Evolutionary conservation across 2,888 invertebrate species (phyloP), one percentile per base, ranked within the genome.

Genomic region (Rotaria magnacalcarata): DNA sequence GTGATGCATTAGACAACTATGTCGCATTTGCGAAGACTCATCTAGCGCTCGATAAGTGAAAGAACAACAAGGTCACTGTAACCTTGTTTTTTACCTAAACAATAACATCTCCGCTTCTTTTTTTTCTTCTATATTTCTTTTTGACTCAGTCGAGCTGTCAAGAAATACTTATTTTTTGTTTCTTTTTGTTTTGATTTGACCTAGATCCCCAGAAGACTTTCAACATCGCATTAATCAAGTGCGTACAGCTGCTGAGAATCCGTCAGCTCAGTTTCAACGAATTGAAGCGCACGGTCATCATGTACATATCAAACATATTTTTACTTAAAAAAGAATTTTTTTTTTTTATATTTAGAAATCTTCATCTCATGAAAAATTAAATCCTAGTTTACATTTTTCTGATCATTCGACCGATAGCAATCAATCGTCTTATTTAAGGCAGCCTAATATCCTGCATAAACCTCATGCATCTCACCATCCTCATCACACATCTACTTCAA

Each of bases 191-290:
- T 50, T 50, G 50, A 4, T 50, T 50, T 34, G 34, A 50, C 5
- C 50, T 50, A 80, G 80, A 47, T 80, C 80, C 1, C 80, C 80
- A 0, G 80, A 80, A 8, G 47, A 47, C n/a, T 47, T 16, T 80
- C 47, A 21, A 47, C 47, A 47, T 80, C 80, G 80, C n/a, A 7
- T 47, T 11, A 47, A 24, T 47, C 21, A 21, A 47, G 7, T 10
- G 34, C 80, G 80, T 47, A 6, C 80, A 80, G n/a, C 80, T 11
- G 47, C n/a, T 47, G 80, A 80, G 24, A 80, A 8, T 80, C 80
- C 80, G n/a, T 43, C 80, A 80, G 4, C 11, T n/a, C 80, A 47
- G 47, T 80, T 47, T 80, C 80, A 47, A 47, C 80, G 80, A 21
- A 8, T 7, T 14, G 80, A 80, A 21, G 2, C 24, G n/a, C 80